Evolutionary conservation across 2,113 vertebrate species (phyloP), one percentile per base, ranked within the genome.

Genomic region (Pomatostomus ruficeps): DNA sequence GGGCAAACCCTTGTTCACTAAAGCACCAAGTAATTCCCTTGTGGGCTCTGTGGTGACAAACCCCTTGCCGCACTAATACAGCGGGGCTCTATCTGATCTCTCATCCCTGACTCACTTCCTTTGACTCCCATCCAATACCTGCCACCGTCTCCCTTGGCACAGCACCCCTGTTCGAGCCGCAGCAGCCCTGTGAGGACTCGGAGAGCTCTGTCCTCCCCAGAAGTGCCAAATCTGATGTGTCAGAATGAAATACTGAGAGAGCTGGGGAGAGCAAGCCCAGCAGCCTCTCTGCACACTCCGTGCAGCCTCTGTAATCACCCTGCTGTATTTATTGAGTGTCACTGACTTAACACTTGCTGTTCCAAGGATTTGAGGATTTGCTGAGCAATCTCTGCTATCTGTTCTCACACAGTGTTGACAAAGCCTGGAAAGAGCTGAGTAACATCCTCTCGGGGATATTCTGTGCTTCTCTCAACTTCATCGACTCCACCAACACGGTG

Each of bases 391-490:
- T 51, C 33, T 54, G 33, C 12, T 85, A 17, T 96, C 65, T 95
- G 19, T 79, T 95, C 40, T 96, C 84, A 68, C 93, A 48, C 89
- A 99, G 99, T 57, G 99, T 99, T 92, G 99, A 99, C 90, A 97
- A 97, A 86, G 98, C 98, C 26, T 99, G 99, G 99, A 99, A 99
- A 95, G 99, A 99, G 81, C 98, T 99, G 86, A 99, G 99, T 49
- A 99, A 99, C 45, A 98, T 99, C 89, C 98, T 99, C 81, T 99
- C 99, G 0, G 99, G 99, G 72, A 99, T 99, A 98, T 99, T 99
- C 97, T 99, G 99, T 63, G 99, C 99, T 54, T 99, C 99, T 38
- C 98, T 99, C 78, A 99, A 99, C 97, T 99, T 99, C 97, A 99
- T 99, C 67, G 99, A 99, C 95, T 99, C 98, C 4, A 99, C 99